Percentiles rank a stretch among this genome's conserved stretches.
Evolutionary conservation across 1,140 invertebrate species (phyloP).

Genomic region (Metopolophium dirhodum): DNA sequence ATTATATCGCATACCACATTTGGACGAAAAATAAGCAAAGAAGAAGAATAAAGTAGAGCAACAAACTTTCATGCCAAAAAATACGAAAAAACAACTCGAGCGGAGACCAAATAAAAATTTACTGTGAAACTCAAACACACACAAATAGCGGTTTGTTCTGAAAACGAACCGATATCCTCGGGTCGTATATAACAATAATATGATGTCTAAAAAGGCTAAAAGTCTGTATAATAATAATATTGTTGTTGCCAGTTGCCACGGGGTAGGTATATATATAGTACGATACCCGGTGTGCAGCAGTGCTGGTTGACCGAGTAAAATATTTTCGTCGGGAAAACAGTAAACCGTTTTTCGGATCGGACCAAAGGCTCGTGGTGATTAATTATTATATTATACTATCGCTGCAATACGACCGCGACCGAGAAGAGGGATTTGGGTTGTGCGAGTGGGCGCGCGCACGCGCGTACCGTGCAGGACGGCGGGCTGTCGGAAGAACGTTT

Average conservation of each 20-base stretch:
- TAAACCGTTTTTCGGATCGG: not conserved
- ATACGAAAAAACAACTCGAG: not conserved
- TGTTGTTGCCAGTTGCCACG: not conserved
- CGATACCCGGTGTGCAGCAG: too few species aligned
- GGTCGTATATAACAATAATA: not conserved
- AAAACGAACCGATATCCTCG: not conserved
- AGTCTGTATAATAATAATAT: not conserved
- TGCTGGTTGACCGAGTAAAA: not conserved
- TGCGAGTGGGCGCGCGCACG: not conserved
- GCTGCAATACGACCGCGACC: not conserved
- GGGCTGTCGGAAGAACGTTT: constrained; percentile 47
- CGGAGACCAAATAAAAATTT: not conserved
- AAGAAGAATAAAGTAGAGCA: too few species aligned
- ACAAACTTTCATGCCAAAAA: not conserved
- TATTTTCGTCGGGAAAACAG: not conserved
- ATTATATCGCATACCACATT: too few species aligned
- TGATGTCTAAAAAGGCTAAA: not conserved
- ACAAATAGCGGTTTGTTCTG: not conserved
- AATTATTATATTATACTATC: not conserved
- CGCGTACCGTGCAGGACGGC: not conserved
- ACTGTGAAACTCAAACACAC: not conserved
- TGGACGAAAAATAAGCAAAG: not conserved
- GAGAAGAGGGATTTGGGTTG: not conserved
- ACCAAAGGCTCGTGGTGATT: not conserved
- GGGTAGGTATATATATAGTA: not conserved